These are phyloP conservation scores for Ifrita kowaldi DNA, from an alignment of 2,113 vertebrate genomes.

Conservation along the genomic window DNA sequence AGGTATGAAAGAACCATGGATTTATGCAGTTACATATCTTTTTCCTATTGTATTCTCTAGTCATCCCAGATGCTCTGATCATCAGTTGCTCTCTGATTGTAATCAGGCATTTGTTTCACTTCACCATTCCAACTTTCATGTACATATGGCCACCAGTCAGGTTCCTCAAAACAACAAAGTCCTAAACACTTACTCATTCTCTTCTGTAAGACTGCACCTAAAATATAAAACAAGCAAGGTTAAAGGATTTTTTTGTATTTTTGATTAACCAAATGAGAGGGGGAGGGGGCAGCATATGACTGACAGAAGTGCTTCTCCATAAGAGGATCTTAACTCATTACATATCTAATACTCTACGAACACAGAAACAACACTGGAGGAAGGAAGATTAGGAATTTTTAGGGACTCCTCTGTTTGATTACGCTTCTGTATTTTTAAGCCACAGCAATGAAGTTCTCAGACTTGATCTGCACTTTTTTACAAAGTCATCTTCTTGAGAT, in stretches of 20 bases:
- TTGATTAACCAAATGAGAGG: neutral
- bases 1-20: neutral
- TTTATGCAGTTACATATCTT: neutral
- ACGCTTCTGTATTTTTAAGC: neutral
- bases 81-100: neutral
- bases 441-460: neutral
- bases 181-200: neutral
- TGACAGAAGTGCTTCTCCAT: neutral
- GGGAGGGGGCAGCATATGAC: accelerated
- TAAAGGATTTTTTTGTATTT: neutral
- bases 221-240: neutral
- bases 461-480: neutral
- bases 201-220: neutral
- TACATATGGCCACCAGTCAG: neutral
- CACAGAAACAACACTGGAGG: neutral
- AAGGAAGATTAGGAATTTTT: neutral
- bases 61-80: neutral
- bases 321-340: neutral
- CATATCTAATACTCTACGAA: neutral
- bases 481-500: neutral
- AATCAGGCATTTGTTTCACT: neutral
- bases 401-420: neutral
- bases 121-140: accelerated
- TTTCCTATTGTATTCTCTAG: neutral
- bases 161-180: neutral